Base-by-base conservation (phyloP, 1,140 invertebrate species). In the Octopus sinensis region DNA sequence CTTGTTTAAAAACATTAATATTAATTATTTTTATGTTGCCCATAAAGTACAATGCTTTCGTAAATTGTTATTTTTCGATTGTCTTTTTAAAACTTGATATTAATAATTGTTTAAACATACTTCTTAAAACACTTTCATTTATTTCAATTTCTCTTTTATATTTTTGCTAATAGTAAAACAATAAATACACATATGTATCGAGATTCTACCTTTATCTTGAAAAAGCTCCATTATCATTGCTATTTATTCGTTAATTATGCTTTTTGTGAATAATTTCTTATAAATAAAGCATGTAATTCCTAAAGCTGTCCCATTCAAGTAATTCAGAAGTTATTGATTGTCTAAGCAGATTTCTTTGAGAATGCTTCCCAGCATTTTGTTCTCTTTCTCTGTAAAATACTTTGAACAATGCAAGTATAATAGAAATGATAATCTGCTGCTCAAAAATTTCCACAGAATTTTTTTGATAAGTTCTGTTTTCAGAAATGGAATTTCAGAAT, bases 71-170 rank as follows among this genome's bases (percentile, higher is more conserved):
- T 68, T 68, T 68, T 68, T 68, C 62, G 3, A 68, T 68, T 68
- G n/a, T 68, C 62, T 68, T 13, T 68, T 68, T 68, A 13, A 68
- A 68, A 12, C 12, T 13, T 68, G n/a, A 68, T 68, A n/a, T 68
- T 68, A 68, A 13, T 68, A 68, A 68, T 68, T 68, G n/a, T 68
- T 68, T 68, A n/a, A 68, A 68, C 62, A n/a, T 12, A n/a, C 62
- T 68, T 68, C 62, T n/a, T 68, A 68, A n/a, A 68, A 68, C n/a
- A n/a, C 62, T 68, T 68, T 2, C 62, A 68, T 68, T 68, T 68
- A 68, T 68, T 68, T 68, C n/a, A 68, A 68, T 68, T 68, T 68
- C 62, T 68, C 62, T 68, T 68, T 68, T 68, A 68, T 68, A 68
- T 13, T 68, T 68, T 68, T 68, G 12, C n/a, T 68, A 68, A 13